Evolutionary conservation across 1,140 invertebrate species (phyloP), one percentile per base, ranked within the genome.

Genomic region (Centruroides sculpturatus): DNA sequence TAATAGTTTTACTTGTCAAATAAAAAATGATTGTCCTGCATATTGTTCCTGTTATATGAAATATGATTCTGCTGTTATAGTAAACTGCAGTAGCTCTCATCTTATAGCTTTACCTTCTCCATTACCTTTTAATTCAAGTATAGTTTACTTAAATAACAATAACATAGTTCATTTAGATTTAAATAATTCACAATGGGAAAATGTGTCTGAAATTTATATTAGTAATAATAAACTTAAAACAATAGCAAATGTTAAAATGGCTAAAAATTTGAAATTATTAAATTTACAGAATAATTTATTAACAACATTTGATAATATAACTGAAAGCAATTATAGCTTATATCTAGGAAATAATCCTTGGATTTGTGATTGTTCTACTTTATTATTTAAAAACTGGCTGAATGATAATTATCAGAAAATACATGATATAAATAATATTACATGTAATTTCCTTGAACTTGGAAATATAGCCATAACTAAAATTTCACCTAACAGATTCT

Each of bases 271-370:
- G 51, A 51, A 52, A 51, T 57, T n/a, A 13, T 70, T 10, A 66
- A 67, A 13, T 47, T 71, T 11, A 34, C 13, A 5, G 52, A 63
- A 35, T 71, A 71, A 56, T 52, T 60, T 9, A 46, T 70, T 4
- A 57, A 46, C 6, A 48, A 51, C 10, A 35, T 69, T 13, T 55
- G 7, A 12, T 35, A 34, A 57, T n/a, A 47, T 66, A 11, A 52
- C 64, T 12, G 53, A 61, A 34, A 66, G 60, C 13, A 57, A 59
- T 52, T 59, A 57, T 35, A 55, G 12, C 9, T 47, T 70, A 10
- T 59, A 59, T 47, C 57, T 87, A 0, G 72, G 78, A 23, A 68
- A 73, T 5, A 87, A 87, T 72, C 81, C 81, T 0, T 83, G 81
- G 77, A 54, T 52, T 3, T 87, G 85, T 68, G 75, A 80, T 47